A percentile compares a stretch with the other conserved stretches of the same genome.
These are phyloP conservation scores for Drosophila athabasca DNA, from an alignment of 1,140 invertebrate genomes.

Conservation along the genomic window DNA sequence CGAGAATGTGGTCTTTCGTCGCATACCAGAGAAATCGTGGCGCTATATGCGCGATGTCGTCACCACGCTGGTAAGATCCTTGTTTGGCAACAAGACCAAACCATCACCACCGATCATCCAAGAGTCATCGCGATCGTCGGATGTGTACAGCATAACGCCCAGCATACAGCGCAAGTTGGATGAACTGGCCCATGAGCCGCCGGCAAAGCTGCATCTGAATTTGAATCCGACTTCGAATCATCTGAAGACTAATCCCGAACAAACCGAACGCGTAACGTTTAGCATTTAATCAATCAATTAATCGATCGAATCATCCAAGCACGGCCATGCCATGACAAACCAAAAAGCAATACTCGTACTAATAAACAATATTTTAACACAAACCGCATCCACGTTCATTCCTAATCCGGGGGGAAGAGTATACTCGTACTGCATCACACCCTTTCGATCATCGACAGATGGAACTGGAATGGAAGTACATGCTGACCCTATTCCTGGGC, in stretches of 20 bases:
- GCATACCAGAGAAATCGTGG: constrained; percentile 85
- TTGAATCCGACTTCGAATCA: not conserved
- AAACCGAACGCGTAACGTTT: constrained; percentile 62
- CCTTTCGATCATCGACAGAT: constrained; percentile 76
- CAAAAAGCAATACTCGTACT: not conserved
- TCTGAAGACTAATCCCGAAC: constrained; percentile 34
- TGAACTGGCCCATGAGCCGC: constrained; percentile 61
- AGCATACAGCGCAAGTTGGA: constrained; percentile 68
- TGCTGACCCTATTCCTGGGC: constrained; percentile 85
- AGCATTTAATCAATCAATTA: constrained; percentile 49
- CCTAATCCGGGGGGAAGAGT: constrained; percentile 1
- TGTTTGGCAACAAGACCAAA: constrained; percentile 52
- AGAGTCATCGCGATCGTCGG: constrained; percentile 45
- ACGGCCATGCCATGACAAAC: constrained; percentile 10
- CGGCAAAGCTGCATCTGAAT: constrained; percentile 28
- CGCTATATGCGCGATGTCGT: constrained; percentile 86
- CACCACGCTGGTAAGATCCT: constrained; percentile 85
- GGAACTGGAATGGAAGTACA: constrained; percentile 86
- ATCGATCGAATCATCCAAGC: not conserved
- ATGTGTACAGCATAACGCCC: constrained; percentile 74
- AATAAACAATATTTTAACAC: constrained; percentile 51
- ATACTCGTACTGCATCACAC: no score
- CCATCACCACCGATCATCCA: constrained; percentile 16
- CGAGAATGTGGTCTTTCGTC: constrained; percentile 75
- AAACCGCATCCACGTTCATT: constrained; percentile 40